Evolutionary conservation across 1,140 invertebrate species (phyloP), one percentile per base, ranked within the genome.

Genomic region (Centruroides vittatus): DNA sequence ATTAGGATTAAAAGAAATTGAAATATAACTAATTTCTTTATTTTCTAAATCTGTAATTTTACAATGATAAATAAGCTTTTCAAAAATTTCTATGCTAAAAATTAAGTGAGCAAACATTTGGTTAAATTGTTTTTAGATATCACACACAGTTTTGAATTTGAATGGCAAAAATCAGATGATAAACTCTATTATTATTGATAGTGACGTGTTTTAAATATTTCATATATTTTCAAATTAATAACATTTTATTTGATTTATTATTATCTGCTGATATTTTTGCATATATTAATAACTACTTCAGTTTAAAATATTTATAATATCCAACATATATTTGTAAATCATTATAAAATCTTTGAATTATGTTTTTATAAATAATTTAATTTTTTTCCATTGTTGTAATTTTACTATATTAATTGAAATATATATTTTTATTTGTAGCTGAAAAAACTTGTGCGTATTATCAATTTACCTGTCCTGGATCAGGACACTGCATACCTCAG

Each of bases 401-500:
- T 23, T 23, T 23, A 23, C 23, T 23, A 23, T 23, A 23, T 23
- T 23, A 23, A 23, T 23, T 23, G 2, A 23, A 41, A 41, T 53
- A 2, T 53, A 6, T 53, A 6, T 53, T 6, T 53, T 1, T 34
- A 53, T 53, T 66, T 67, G 13, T 59, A 74, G 73, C 66, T 35
- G 87, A 93, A 60, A 93, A 93, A 71, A 97, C 93, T 0, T 97
- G 93, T 71, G 88, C 92, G 2, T 93, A 93, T 71, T 92, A 78
- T 61, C 81, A 93, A 78, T 97, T 96, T 70, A 95, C 91, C 0
- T 97, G 93, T 75, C 90, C 90, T 0, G 78, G 89, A 49, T 93
- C 90, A 1, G 94, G 94, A 0, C 88, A 96, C 68, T 99, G 95
- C 71, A 96, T 99, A 59, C 93, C 94, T 0, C 85, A 91, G 69